A percentile compares a stretch with the other conserved stretches of the same genome.
Evolutionary conservation across 2,888 invertebrate species (phyloP).

Genomic region (Eupeodes latifasciatus): DNA sequence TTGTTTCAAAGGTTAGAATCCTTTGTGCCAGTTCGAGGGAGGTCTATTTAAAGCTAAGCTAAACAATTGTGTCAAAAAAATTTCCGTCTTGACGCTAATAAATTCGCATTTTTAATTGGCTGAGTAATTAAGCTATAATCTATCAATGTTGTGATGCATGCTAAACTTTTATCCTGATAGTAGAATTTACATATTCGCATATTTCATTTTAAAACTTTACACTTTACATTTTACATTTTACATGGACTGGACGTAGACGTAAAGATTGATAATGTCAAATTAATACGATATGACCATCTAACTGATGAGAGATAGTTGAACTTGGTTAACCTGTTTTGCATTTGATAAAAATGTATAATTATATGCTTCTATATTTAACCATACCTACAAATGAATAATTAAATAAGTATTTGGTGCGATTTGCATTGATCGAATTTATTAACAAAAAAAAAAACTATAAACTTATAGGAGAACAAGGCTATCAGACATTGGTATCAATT

Average conservation of each 20-base stretch:
- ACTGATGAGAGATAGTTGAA: slow-evolving; percentile 33
- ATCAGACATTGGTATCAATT: not conserved
- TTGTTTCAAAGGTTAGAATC: not conserved
- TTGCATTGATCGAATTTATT: slow-evolving; percentile 61
- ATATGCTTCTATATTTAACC: slow-evolving; percentile 58
- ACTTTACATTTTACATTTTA: not conserved
- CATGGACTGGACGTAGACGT: not conserved
- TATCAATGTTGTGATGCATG: not conserved
- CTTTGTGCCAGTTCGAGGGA: not conserved
- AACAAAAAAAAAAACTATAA: not conserved
- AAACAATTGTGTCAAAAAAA: too few species aligned
- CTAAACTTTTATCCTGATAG: not conserved
- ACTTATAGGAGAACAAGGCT: slow-evolving; percentile 4
- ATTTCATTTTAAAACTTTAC: not conserved
- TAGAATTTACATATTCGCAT: not conserved
- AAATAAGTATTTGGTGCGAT: slow-evolving; percentile 42
- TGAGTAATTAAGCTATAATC: not conserved
- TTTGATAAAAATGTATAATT: slow-evolving; percentile 35
- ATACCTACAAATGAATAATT: slow-evolving; percentile 33
- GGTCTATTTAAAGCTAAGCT: too few species aligned
- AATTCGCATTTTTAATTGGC: not conserved
- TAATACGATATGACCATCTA: not conserved
- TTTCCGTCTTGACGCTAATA: too few species aligned
- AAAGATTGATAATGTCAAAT: not conserved
- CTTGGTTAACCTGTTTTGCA: slow-evolving; percentile 60